These are phyloP conservation scores for Cyrtorhinus lividipennis DNA, from an alignment of 1,140 invertebrate genomes.

Conservation along the genomic window DNA sequence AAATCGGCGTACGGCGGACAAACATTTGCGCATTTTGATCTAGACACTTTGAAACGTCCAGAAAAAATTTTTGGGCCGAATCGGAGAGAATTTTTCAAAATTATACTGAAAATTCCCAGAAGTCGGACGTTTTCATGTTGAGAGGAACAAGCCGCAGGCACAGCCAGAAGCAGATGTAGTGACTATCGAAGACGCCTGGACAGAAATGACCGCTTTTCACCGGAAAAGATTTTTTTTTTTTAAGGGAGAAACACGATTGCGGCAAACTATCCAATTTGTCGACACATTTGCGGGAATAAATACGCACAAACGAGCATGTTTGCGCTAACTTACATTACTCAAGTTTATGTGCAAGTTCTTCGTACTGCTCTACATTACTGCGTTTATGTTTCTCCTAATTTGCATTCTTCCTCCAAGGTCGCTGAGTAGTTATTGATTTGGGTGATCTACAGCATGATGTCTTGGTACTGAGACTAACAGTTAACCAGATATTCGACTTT, in stretches of 20 bases:
- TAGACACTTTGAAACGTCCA: too few species aligned
- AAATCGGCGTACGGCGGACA: too few species aligned
- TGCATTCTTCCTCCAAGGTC: neutral
- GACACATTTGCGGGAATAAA: neutral
- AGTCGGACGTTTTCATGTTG: too few species aligned
- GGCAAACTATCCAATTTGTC: neutral
- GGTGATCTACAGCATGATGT: neutral
- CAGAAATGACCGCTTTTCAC: too few species aligned
- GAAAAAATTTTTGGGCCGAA: too few species aligned
- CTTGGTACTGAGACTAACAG: neutral
- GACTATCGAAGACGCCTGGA: neutral
- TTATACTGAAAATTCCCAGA: too few species aligned
- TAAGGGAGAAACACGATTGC: neutral
- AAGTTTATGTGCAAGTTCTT: neutral
- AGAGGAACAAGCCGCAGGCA: too few species aligned
- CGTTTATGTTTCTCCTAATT: neutral
- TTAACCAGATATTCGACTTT: neutral
- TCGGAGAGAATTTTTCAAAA: too few species aligned
- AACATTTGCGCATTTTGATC: too few species aligned
- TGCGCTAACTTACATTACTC: neutral
- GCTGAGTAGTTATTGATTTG: neutral
- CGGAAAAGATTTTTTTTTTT: too few species aligned
- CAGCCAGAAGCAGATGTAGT: too few species aligned
- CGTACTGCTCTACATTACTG: neutral
- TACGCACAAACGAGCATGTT: neutral